Evolutionary conservation across 2,113 vertebrate species (phyloP).

Genomic region (Urocolius indicus): DNA sequence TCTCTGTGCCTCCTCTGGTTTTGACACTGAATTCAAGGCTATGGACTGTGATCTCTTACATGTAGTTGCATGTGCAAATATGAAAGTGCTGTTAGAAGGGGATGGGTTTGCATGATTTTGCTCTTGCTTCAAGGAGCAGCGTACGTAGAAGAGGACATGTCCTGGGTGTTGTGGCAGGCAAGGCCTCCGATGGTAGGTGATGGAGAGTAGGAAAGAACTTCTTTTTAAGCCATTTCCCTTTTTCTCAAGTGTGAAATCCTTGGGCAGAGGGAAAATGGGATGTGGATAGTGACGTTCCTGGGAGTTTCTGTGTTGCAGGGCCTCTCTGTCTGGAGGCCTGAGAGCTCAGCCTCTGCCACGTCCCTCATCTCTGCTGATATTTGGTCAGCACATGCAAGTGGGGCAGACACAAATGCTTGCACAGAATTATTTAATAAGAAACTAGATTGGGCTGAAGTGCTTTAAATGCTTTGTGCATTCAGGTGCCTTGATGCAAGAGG

Average conservation of each 20-base stretch:
- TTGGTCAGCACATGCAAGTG: background rate
- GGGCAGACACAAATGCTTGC: background rate
- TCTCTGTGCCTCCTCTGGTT: background rate
- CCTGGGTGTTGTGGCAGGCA: background rate
- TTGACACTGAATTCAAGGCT: background rate
- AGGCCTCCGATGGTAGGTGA: background rate
- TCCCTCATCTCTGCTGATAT: background rate
- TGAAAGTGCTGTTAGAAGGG: background rate
- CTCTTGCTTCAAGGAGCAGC: background rate
- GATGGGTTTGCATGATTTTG: background rate
- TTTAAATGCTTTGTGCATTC: background rate
- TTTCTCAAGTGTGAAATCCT: background rate
- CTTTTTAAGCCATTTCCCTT: background rate
- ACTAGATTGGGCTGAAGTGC: background rate
- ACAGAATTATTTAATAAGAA: background rate
- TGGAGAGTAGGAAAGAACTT: background rate
- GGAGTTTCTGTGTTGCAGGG: background rate
- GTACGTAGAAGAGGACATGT: background rate
- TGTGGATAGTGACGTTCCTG: background rate
- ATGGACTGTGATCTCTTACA: background rate
- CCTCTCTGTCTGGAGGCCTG: background rate
- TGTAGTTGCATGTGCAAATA: background rate
- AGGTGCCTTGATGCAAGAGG: background rate
- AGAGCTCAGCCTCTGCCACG: background rate
- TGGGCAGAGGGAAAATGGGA: background rate